phyloP scores from a whole-genome alignment of 2,888 invertebrate genomes.

The Sinotaia quadrata region DNA sequence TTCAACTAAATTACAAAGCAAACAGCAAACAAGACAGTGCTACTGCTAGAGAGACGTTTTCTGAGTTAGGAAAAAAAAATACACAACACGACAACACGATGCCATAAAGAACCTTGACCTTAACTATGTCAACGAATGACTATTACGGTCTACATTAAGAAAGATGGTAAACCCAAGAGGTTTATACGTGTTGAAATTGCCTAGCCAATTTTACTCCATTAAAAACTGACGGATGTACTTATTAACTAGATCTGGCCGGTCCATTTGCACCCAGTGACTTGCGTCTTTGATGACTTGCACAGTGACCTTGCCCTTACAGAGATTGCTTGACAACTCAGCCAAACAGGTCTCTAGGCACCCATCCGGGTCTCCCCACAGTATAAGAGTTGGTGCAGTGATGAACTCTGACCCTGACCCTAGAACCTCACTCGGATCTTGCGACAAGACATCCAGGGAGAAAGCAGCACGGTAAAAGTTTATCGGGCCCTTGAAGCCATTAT shows the following conservation, averaged over 20 bases:
- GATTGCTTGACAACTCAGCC: slow-evolving; percentile 29
- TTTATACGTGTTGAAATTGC: too few relatives aligned
- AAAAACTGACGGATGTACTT: slow-evolving; percentile 77
- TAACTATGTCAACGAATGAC: too few relatives aligned
- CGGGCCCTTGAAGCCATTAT: slow-evolving; percentile 26
- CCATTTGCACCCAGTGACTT: slow-evolving; percentile 85
- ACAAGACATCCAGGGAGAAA: slow-evolving; percentile 11
- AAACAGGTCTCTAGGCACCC: slow-evolving; percentile 45
- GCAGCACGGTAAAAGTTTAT: slow-evolving; percentile 38
- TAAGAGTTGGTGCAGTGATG: slow-evolving; percentile 46
- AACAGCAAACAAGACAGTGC: too few relatives aligned
- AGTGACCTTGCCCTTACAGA: slow-evolving; percentile 19
- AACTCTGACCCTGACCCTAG: too few relatives aligned
- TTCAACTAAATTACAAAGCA: too few relatives aligned
- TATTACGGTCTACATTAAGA: too few relatives aligned
- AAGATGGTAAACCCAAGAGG: too few relatives aligned
- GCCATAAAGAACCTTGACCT: too few relatives aligned
- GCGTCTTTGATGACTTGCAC: slow-evolving; percentile 76
- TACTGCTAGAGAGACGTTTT: too few relatives aligned
- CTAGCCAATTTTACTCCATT: not conserved
- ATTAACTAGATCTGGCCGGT: slow-evolving; percentile 80
- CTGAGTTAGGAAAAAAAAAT: too few relatives aligned
- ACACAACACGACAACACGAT: too few relatives aligned
- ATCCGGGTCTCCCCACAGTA: slow-evolving; percentile 60
- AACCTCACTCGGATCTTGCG: not conserved